phyloP scores from a whole-genome alignment of 1,140 invertebrate genomes.

The Psilanteris sp. region DNA sequence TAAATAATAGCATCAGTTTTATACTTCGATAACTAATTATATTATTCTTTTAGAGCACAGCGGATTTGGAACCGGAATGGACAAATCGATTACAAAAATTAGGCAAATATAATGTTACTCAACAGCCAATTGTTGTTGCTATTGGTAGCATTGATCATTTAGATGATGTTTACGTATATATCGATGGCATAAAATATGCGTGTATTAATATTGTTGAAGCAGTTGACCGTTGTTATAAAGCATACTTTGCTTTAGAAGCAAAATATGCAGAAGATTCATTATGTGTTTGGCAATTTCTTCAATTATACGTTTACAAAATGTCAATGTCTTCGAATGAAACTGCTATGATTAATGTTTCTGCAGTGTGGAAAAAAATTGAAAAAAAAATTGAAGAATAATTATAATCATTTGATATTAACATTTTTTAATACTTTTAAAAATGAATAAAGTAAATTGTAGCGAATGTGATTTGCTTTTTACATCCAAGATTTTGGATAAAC shows the following conservation, averaged over 20 bases:
- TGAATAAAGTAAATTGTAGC: too few species aligned
- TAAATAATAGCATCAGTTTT: too few species aligned
- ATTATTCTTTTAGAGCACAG: background rate
- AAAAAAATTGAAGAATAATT: background rate
- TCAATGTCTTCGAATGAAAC: background rate
- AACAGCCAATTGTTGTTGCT: background rate
- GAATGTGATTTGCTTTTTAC: background rate
- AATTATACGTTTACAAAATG: background rate
- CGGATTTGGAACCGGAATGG: background rate
- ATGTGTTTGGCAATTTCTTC: background rate
- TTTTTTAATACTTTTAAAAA: too few species aligned
- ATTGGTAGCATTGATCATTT: background rate
- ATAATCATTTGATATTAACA: too few species aligned
- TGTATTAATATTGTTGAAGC: background rate
- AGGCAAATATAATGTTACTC: background rate
- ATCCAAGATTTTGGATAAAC: background rate
- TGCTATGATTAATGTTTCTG: background rate
- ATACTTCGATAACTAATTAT: too few species aligned
- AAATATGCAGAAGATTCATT: background rate
- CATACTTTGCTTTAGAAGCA: background rate
- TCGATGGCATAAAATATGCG: background rate
- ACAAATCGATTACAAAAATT: background rate
- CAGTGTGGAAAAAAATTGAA: conserved; percentile 3
- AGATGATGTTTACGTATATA: background rate
- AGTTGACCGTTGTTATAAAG: background rate